Base-by-base conservation (phyloP, 2,797 vertebrate genomes). In the Eulemur coronatus region DNA sequence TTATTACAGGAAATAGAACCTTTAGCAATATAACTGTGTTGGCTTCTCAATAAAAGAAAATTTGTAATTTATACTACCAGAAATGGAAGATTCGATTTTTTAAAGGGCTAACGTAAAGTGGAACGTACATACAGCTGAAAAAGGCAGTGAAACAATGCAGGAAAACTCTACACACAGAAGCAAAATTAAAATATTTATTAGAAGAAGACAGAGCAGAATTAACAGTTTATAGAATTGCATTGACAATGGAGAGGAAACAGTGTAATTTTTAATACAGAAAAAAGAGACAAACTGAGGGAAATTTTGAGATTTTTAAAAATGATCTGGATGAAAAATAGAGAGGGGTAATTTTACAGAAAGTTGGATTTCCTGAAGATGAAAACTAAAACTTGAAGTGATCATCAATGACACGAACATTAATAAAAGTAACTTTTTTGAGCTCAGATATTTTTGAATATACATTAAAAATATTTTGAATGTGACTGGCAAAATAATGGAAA, bases 391-490 rank as follows among this genome's bases (percentile, higher is more conserved):
- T 79, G 18, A 84, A 12, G 43, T 70, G 2, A 87, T 67, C 43
- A 18, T 92, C 52, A 57, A 33, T 88, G 33, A 82, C 33, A 22
- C 22, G 11, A 59, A 72, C 10, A 75, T 52, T 94, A 84, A 90
- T 20, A 86, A 89, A 84, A 95, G 59, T n/a, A 50, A 76, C 1
- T 43, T 30, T 33, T 67, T 43, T 43, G 22, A 89, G n/a, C 35
- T 84, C 15, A 72, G 65, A 69, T 1, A 80, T 24, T 82, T 88
- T 67, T 81, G 20, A 76, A 50, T 59, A 55, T 46, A 50, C 9
- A n/a, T 89, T 82, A 50, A 89, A 82, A 81, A 55, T 76, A 63
- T n/a, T 89, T 95, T 70, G 3, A 92, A 94, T 63, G 20, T 50
- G 35, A 89, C 46, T 91, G 46, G 28, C 30, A 95, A 91, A 67